Conservation (phyloP, 2,113 vertebrate genomes). For the Fregata magnificens region DNA sequence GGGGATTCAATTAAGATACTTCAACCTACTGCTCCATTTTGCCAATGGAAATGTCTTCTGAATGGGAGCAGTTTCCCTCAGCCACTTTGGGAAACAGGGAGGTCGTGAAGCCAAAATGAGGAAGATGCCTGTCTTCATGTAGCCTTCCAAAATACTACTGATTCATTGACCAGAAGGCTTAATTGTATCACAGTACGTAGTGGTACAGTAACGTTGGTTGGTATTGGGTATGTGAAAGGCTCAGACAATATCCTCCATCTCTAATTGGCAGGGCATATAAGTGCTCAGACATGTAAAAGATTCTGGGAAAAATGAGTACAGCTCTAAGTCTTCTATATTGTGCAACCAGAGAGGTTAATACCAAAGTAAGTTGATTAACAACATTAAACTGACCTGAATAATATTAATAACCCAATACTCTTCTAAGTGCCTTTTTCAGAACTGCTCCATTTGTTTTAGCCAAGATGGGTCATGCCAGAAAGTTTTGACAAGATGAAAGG, state of each 20-base stretch:
- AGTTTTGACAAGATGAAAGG: background rate
- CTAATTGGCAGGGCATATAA: background rate
- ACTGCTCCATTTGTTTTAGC: background rate
- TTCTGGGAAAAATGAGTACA: background rate
- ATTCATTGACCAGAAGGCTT: background rate
- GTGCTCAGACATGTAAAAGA: background rate
- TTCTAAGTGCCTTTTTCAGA: background rate
- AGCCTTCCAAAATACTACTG: background rate
- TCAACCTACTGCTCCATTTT: background rate
- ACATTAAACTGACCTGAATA: background rate
- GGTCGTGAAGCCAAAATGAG: background rate
- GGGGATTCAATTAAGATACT: background rate
- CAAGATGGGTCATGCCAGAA: background rate
- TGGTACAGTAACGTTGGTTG: background rate
- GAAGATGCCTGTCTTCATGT: background rate
- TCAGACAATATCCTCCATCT: background rate
- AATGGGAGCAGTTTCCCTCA: background rate
- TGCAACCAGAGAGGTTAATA: background rate
- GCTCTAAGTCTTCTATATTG: background rate
- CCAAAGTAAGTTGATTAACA: background rate
- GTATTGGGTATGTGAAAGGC: background rate
- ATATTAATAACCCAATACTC: background rate
- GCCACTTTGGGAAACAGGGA: background rate
- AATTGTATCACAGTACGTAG: background rate
- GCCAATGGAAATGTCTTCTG: background rate